Evolutionary conservation across 2,888 invertebrate species (phyloP), one percentile per base, ranked within the genome.

Genomic region (Hirtodrosophila trivittata): DNA sequence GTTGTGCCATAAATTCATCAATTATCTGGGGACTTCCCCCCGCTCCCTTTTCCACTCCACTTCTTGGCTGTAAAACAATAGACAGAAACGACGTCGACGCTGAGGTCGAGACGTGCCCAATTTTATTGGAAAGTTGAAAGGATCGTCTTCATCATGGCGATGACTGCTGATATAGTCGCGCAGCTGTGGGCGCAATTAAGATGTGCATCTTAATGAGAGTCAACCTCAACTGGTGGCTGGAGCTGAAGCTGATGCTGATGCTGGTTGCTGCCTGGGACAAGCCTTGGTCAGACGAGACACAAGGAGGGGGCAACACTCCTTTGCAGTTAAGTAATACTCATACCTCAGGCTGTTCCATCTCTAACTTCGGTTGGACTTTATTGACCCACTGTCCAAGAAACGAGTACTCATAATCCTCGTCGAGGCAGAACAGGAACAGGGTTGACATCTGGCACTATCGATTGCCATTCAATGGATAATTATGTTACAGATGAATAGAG

Each of bases 141-240:
- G 75, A 73, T 68, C 72, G 64, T 59, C 55, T 45, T 42, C 18
- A 37, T 8, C 30, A 10, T 25, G 45, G 5, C 18, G 18, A 3
- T 21, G 18, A 2, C 18, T 21, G 41, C 14, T 18, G 8, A 35
- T 30, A 39, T 25, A 45, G 28, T 8, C 9, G 43, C 35, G 43
- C 75, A 75, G 63, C 72, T 75, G 74, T 72, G 72, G 68, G 75
- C 59, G 75, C 75, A 75, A 75, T 75, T 75, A 75, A 75, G 75
- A 71, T 75, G 75, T 45, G 57, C 75, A 75, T 74, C 74, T 67
- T 59, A 55, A 69, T 66, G 69, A 66, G 59, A 66, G 73, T 59
- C 64, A 68, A 54, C 63, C 35, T 42, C 55, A 35, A 14, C 49
- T n/a, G 16, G 37, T 13, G 7, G 33, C 18, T 9, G 1, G 26